Percentiles rank a stretch among this genome's conserved stretches.
These are phyloP conservation scores for Drosophila nikananu DNA, from an alignment of 1,140 invertebrate species.

Conservation along the genomic window DNA sequence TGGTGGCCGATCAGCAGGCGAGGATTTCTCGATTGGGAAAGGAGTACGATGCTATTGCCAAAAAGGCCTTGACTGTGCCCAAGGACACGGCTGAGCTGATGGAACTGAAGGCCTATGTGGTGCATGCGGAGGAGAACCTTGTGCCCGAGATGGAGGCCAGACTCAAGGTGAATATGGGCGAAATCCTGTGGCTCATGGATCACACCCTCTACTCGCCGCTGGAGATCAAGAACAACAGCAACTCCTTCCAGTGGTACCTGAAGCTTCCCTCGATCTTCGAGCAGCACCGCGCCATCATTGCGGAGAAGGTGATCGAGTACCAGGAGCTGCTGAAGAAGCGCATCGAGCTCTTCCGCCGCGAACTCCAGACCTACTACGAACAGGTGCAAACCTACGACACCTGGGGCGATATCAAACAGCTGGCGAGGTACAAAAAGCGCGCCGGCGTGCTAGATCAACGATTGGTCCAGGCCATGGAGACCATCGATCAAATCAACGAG, in stretches of 20 bases:
- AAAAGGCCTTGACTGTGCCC: constrained; percentile 92
- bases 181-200: constrained; percentile 88
- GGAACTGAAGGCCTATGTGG: constrained; percentile 91
- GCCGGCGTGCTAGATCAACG: constrained; percentile 90
- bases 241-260: constrained; percentile 94
- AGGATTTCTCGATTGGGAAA: constrained; percentile 90
- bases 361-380: constrained; percentile 92
- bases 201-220: constrained; percentile 91
- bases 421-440: constrained; percentile 94
- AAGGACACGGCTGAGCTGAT: constrained; percentile 94
- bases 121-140: constrained; percentile 89
- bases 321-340: constrained; percentile 91
- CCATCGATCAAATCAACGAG: constrained; percentile 95
- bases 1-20: constrained; percentile 92
- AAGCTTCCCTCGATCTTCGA: constrained; percentile 93
- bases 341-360: constrained; percentile 86
- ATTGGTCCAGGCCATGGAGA: constrained; percentile 90
- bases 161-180: constrained; percentile 86
- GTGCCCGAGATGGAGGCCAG: constrained; percentile 91
- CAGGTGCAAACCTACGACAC: constrained; percentile 95
- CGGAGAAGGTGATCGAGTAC: constrained; percentile 94
- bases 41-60: constrained; percentile 93
- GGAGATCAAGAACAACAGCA: constrained; percentile 94
- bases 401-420: constrained; percentile 94
- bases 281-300: constrained; percentile 92